phyloP scores from a whole-genome alignment of 2,113 vertebrate genomes.

The Tapirus terrestris region DNA sequence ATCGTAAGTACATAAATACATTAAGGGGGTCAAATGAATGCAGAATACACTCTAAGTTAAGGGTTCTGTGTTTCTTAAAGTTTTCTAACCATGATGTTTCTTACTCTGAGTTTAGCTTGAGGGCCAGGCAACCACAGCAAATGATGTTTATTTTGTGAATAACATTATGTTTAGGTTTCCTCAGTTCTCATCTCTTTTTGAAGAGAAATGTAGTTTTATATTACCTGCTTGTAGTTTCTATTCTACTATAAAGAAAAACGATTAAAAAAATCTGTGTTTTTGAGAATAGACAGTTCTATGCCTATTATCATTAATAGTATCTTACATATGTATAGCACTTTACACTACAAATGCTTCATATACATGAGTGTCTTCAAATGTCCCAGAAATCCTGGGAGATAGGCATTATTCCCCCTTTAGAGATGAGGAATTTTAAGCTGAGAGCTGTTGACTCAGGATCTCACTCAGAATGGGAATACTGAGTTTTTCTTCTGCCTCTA shows the following conservation, averaged over 20 bases:
- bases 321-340: not conserved
- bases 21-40: not conserved
- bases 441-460: not conserved
- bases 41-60: not conserved
- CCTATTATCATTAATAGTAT: not conserved
- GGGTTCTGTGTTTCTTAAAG: not conserved
- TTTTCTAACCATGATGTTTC: not conserved
- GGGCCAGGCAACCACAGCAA: not conserved
- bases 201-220: not conserved
- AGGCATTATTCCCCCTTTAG: not conserved
- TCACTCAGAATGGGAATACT: not conserved
- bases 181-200: not conserved
- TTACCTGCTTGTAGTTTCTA: not conserved
- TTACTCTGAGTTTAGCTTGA: not conserved
- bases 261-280: not conserved
- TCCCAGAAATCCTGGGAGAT: not conserved
- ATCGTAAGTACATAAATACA: not conserved
- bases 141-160: not conserved
- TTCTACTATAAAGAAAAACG: not conserved
- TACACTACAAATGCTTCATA: not conserved
- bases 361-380: not conserved
- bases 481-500: not conserved
- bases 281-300: not conserved
- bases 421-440: not conserved
- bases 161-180: not conserved